These are phyloP conservation scores for Synergus japonicus DNA, from an alignment of 2,888 invertebrate genomes.

Conservation along the genomic window DNA sequence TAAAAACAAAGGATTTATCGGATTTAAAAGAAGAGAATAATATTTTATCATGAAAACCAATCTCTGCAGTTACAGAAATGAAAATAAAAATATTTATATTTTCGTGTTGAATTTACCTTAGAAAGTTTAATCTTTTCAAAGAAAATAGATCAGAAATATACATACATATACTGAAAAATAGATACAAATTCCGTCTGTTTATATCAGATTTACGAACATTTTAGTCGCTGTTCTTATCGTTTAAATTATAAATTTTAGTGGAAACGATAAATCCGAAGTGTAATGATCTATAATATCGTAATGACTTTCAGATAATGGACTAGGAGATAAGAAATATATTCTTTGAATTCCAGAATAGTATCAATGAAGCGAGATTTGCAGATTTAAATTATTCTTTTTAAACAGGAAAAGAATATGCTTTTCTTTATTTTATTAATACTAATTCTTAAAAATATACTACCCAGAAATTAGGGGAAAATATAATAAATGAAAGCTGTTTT, in stretches of 20 bases:
- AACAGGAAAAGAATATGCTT: background rate
- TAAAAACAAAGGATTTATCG: background rate
- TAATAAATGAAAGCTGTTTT: background rate
- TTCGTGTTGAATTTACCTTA: background rate
- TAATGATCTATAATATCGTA: background rate
- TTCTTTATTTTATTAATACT: no score
- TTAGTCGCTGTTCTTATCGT: background rate
- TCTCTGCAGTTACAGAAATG: background rate
- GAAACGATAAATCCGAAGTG: background rate
- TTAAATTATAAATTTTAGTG: background rate
- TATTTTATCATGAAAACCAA: no score
- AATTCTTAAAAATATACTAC: background rate
- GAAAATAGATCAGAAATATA: background rate
- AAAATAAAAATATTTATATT: background rate
- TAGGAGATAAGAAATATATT: background rate
- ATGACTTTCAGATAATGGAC: background rate
- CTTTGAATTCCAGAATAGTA: background rate
- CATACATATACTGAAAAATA: background rate
- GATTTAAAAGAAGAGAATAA: background rate
- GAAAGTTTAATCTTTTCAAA: background rate
- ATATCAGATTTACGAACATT: background rate
- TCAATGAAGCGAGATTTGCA: background rate
- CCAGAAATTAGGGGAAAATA: background rate
- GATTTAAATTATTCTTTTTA: background rate
- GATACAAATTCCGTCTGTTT: background rate